Evolutionary conservation across 2,113 vertebrate species (phyloP).

Genomic region (Vulpes ferrilata): DNA sequence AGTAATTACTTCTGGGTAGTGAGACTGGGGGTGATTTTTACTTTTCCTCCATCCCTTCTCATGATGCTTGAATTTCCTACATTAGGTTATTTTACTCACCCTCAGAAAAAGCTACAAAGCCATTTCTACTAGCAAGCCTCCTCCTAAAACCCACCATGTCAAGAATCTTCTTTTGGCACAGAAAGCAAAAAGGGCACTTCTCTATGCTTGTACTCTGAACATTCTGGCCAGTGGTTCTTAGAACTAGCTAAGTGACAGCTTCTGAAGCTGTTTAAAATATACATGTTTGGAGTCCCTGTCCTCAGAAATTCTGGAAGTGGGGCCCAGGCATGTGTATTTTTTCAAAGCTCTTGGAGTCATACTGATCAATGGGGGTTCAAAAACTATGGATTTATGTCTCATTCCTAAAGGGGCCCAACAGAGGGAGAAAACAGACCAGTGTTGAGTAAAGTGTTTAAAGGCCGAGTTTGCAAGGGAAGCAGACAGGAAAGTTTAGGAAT

Average conservation of each 20-base stretch:
- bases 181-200: not conserved
- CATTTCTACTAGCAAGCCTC: not conserved
- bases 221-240: not conserved
- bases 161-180: conserved; percentile 26
- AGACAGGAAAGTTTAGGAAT: not conserved
- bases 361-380: not conserved
- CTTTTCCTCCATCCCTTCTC: not conserved
- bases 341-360: conserved; percentile 30
- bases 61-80: conserved; percentile 9
- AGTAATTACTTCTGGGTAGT: conserved; percentile 8
- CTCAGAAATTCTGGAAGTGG: not conserved
- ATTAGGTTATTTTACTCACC: conserved; percentile 22
- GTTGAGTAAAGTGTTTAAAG: not conserved
- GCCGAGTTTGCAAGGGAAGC: not conserved
- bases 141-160: not conserved
- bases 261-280: conserved; percentile 1
- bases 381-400: not conserved
- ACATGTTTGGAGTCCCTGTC: not conserved
- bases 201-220: not conserved
- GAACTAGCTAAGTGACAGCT: not conserved
- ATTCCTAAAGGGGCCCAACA: not conserved
- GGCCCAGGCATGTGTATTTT: not conserved
- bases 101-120: conserved; percentile 37
- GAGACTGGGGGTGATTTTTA: not conserved
- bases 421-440: not conserved